Conservation (phyloP, 2,113 vertebrate genomes). For the Cyprinodon tularosa region DNA sequence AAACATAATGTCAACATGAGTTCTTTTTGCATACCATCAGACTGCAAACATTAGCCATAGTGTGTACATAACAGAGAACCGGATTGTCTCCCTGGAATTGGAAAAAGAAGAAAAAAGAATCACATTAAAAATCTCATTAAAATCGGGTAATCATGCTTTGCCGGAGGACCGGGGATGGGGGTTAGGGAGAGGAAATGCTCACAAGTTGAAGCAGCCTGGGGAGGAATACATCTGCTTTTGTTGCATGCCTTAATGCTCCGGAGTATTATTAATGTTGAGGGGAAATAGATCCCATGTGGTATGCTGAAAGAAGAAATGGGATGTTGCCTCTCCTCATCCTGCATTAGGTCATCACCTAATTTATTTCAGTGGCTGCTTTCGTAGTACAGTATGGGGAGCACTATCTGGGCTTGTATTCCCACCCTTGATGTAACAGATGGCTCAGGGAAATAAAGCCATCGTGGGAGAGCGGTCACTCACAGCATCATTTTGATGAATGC, state of each 20-base stretch:
- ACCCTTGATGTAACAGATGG: conserved; percentile 58
- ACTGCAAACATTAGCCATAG: conserved; percentile 63
- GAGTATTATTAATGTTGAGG: conserved; percentile 73
- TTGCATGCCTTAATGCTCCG: conserved; percentile 74
- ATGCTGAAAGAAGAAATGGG: conserved; percentile 26
- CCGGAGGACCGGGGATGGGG: conserved; percentile 56
- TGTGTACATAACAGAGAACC: conserved; percentile 60
- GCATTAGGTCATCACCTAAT: conserved; percentile 69
- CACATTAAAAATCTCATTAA: conserved; percentile 81
- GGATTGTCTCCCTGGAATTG: conserved; percentile 61
- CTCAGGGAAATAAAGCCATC: conserved; percentile 49
- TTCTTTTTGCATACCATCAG: conserved; percentile 41
- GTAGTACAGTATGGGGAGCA: conserved; percentile 32
- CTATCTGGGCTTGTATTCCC: conserved; percentile 48
- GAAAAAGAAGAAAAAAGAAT: conserved; percentile 38
- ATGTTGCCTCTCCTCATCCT: conserved; percentile 63
- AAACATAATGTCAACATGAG: conserved; percentile 40
- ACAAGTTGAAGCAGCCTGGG: conserved; percentile 72
- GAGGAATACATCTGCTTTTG: conserved; percentile 76
- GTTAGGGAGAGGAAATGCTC: conserved; percentile 63
- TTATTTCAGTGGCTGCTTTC: conserved; percentile 47
- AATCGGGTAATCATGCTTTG: conserved; percentile 78
- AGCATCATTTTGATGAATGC: conserved; percentile 36
- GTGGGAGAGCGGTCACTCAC: conserved; percentile 47
- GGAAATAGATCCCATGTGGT: conserved; percentile 79